These are phyloP conservation scores for Cardinalis cardinalis DNA, from an alignment of 2,113 vertebrate species.

Conservation along the genomic window DNA sequence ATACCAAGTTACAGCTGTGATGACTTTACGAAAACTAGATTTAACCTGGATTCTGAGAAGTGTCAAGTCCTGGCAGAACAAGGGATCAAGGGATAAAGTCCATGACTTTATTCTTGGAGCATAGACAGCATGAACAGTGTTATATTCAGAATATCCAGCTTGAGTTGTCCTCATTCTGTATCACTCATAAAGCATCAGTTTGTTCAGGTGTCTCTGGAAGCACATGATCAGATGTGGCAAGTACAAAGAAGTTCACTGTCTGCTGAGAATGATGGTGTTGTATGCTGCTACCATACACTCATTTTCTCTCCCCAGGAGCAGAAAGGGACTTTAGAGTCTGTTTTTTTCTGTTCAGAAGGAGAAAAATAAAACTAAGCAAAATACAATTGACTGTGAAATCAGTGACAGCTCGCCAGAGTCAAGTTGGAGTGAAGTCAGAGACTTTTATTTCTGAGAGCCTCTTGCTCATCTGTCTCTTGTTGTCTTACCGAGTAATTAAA, in stretches of 20 bases:
- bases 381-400: not conserved
- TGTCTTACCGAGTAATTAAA: not conserved
- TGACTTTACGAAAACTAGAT: not conserved
- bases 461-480: not conserved
- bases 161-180: not conserved
- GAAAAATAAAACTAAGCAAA: not conserved
- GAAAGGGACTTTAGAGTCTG: not conserved
- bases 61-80: not conserved
- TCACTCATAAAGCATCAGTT: not conserved
- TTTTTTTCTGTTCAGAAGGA: not conserved
- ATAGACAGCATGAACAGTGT: not conserved
- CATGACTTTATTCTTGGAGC: not conserved
- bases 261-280: not conserved
- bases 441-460: not conserved
- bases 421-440: not conserved
- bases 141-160: not conserved
- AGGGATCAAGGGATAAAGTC: not conserved
- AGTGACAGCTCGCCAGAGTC: not conserved
- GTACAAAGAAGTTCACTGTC: not conserved
- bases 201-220: not conserved
- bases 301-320: not conserved
- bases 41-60: not conserved
- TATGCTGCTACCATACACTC: not conserved
- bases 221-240: rapidly evolving
- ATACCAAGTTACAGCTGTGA: not conserved